Base-by-base conservation (phyloP, 2,113 vertebrate species). In the Corythoichthys intestinalis region DNA sequence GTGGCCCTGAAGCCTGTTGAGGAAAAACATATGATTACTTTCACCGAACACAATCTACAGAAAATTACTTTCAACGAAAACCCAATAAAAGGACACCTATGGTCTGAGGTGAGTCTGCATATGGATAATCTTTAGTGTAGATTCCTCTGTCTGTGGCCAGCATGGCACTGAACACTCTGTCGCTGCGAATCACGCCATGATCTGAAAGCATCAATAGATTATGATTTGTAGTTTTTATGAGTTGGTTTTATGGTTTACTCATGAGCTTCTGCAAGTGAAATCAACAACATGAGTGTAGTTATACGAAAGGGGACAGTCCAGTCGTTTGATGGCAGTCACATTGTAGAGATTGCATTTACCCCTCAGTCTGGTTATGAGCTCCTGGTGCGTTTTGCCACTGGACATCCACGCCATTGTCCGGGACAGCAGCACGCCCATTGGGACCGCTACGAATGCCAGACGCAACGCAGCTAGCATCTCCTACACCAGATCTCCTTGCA, bases 361-460 rank as follows among this genome's bases (percentile, higher is more conserved):
- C 67, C 87, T 91, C 3, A 97, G 93, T 54, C 94, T 93, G 83
- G 87, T 92, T 81, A 97, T 73, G 28, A 97, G 93, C 76, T 97
- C 94, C 9, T 87, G 50, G 56, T 96, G 90, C 0, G 94, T 95
- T 79, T 91, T 95, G 3, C 94, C 94, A 52, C 92, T 94, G 41
- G 94, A 95, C 3, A 94, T 94, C 94, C 94, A 96, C 65, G 94
- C 94, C 94, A 96, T 94, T 17, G 92, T 94, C 74, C 94, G 92
- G 74, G 93, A 90, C 11, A 94, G 87, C 77, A 95, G 89, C 80
- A 96, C 83, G 76, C 94, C 94, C 93, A 97, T 94, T 46, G 93
- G 91, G 66, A 95, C 76, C 9, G 86, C 82, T 37, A 94, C 80
- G 52, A 74, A 62, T 47, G 79, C 82, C 66, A 92, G 69, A 66